These are phyloP conservation scores for Emydocephalus ijimae DNA, from an alignment of 2,113 vertebrate genomes.

Conservation along the genomic window DNA sequence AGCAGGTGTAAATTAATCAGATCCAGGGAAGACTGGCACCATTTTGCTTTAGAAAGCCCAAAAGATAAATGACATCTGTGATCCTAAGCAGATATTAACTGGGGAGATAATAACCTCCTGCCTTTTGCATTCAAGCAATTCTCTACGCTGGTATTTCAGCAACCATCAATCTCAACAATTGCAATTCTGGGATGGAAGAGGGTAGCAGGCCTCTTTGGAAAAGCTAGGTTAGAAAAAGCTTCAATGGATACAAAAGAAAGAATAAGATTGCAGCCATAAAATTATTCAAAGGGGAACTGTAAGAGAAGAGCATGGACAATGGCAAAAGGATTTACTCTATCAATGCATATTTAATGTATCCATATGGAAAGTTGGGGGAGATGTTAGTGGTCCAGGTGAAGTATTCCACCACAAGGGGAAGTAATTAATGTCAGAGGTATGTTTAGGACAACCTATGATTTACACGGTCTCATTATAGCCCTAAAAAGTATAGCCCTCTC, in stretches of 20 bases:
- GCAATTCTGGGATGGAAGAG: not conserved
- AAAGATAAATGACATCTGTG: not conserved
- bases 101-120: not conserved
- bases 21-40: not conserved
- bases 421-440: not conserved
- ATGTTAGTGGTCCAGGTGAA: not conserved
- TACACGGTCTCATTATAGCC: not conserved
- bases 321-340: not conserved
- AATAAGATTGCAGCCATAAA: not conserved
- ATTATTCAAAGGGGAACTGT: not conserved
- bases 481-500: not conserved
- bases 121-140: not conserved
- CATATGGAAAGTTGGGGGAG: not conserved
- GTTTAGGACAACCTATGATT: not conserved
- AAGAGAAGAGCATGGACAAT: not conserved
- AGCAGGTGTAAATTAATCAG: not conserved
- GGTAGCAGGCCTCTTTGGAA: not conserved
- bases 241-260: not conserved
- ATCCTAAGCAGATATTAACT: not conserved
- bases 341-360: too few species aligned
- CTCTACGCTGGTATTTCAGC: not conserved
- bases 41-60: not conserved
- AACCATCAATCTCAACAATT: not conserved
- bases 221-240: not conserved
- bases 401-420: not conserved